Percentiles rank a stretch among this genome's conserved stretches.
These are phyloP conservation scores for Mimachlamys varia DNA, from an alignment of 2,888 invertebrate genomes.

Conservation along the genomic window DNA sequence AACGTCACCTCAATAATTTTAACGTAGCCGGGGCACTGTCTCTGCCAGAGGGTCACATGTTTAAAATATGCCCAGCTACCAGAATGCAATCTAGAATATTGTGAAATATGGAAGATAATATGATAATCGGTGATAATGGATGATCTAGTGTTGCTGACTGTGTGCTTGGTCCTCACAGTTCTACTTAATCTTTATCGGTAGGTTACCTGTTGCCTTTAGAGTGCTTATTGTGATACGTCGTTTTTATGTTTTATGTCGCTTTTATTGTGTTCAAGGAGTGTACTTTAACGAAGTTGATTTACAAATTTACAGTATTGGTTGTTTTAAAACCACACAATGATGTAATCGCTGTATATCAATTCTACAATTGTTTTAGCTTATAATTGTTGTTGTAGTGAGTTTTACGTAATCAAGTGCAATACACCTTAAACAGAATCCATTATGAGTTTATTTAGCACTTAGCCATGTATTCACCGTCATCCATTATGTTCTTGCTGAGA, in stretches of 20 bases:
- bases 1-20: background rate
- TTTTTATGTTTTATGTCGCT: background rate
- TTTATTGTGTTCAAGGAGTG: conserved; percentile 6
- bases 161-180: background rate
- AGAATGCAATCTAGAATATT: background rate
- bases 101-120: background rate
- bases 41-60: too few relatives aligned
- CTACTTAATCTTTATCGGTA: background rate
- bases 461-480: background rate
- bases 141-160: background rate
- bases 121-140: background rate
- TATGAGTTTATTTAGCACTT: background rate
- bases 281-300: conserved; percentile 1
- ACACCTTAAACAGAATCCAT: background rate
- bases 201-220: background rate
- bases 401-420: conserved; percentile 14
- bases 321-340: background rate
- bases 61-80: background rate
- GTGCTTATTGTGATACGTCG: background rate
- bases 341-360: background rate
- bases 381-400: conserved; percentile 21
- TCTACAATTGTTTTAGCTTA: conserved; percentile 31
- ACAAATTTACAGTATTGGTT: conserved; percentile 15
- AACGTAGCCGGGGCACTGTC: background rate
- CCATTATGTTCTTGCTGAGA: background rate